Conservation (phyloP, 2,113 vertebrate species). For the Cisticola juncidis region DNA sequence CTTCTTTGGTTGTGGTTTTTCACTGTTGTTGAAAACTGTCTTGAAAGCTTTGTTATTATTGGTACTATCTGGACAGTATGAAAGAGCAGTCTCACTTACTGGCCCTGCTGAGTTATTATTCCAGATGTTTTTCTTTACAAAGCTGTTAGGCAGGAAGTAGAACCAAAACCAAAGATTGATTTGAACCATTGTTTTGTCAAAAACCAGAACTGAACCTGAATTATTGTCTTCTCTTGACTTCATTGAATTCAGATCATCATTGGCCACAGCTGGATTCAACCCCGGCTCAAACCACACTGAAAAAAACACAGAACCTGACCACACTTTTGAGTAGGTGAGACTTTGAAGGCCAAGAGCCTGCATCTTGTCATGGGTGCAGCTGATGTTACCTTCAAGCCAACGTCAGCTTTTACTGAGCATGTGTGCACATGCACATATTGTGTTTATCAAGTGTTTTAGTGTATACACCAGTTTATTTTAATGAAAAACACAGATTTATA, state of each 20-base stretch:
- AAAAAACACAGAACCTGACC: background rate
- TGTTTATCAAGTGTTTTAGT: background rate
- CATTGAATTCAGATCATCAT: slow-evolving; percentile 21
- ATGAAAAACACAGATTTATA: background rate
- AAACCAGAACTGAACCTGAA: slow-evolving; percentile 45
- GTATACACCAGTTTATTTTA: background rate
- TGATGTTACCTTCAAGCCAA: background rate
- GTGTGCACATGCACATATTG: background rate
- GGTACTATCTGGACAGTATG: slow-evolving; percentile 21
- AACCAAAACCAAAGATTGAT: slow-evolving; percentile 52
- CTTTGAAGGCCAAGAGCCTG: background rate
- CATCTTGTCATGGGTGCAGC: background rate
- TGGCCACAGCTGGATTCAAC: slow-evolving; percentile 13
- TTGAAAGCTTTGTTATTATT: slow-evolving; percentile 2
- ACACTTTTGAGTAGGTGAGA: background rate
- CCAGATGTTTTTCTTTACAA: slow-evolving; percentile 55
- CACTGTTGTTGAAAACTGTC: background rate
- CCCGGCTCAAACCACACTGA: background rate
- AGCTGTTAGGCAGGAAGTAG: slow-evolving; percentile 51
- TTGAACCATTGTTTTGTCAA: slow-evolving; percentile 51
- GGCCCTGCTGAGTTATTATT: slow-evolving; percentile 6
- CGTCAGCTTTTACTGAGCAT: background rate
- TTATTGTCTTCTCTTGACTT: slow-evolving; percentile 25
- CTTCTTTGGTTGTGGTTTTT: background rate
- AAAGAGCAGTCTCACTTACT: slow-evolving; percentile 7